These are phyloP conservation scores for Eriocheir sinensis DNA, from an alignment of 1,140 invertebrate species.

Conservation along the genomic window DNA sequence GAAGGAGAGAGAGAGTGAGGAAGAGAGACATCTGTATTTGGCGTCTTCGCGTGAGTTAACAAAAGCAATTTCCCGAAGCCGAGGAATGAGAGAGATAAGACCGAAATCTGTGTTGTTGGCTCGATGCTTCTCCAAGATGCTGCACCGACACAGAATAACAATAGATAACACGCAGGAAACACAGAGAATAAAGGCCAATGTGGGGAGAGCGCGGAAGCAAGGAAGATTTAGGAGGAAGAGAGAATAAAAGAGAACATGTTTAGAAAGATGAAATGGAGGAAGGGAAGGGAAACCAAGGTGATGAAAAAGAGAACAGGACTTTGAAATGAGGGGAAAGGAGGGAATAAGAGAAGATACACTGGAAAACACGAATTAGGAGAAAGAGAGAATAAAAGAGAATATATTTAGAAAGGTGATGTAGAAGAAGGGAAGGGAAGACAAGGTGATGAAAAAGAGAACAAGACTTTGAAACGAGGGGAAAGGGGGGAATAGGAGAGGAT, in stretches of 20 bases:
- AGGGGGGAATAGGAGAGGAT: not conserved
- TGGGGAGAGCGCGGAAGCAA: not conserved
- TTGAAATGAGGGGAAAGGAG: not conserved
- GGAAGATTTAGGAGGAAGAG: not conserved
- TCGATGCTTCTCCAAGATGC: not conserved
- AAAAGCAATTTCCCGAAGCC: not conserved
- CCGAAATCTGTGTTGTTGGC: not conserved
- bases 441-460: not conserved
- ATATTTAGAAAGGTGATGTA: not conserved
- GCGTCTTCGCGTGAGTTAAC: not conserved
- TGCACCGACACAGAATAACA: too few species aligned
- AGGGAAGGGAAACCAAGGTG: not conserved
- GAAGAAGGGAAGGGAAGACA: not conserved
- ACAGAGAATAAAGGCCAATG: not conserved
- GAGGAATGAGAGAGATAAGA: not conserved
- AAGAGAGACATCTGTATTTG: not conserved
- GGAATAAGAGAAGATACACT: not conserved
- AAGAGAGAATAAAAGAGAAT: not conserved
- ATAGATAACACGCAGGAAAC: too few species aligned
- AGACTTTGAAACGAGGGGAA: not conserved
- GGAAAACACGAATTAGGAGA: not conserved
- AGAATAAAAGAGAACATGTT: not conserved
- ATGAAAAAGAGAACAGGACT: not conserved
- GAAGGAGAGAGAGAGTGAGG: not conserved
- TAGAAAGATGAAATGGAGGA: not conserved